Evolutionary conservation across 2,888 invertebrate species (phyloP).

Genomic region (Cryptocheilus praepositus): DNA sequence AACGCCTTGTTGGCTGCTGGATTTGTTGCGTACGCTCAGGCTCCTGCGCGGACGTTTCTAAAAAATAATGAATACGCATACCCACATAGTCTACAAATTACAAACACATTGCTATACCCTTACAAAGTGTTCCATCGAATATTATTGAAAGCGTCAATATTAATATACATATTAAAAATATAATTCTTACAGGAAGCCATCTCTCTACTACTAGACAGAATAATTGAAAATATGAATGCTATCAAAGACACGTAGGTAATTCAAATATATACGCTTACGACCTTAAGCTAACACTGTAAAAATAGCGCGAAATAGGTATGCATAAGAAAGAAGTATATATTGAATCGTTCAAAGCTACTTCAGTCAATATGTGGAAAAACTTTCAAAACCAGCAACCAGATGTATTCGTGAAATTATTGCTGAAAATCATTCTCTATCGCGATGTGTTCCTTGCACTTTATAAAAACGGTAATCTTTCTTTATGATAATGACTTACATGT

Average conservation of each 20-base stretch:
- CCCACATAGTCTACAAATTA: conserved; percentile 50
- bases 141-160: not conserved
- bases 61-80: conserved; percentile 72
- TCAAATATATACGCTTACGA: not conserved
- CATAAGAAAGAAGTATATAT: too few relatives aligned
- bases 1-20: conserved; percentile 77
- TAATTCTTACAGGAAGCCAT: not conserved
- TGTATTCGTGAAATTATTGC: conserved; percentile 17
- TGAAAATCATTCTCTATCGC: not conserved
- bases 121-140: not conserved
- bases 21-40: conserved; percentile 78
- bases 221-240: too few relatives aligned
- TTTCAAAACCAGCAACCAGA: conserved; percentile 46
- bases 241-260: conserved; percentile 1
- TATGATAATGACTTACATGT: not conserved
- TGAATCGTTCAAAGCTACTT: too few relatives aligned
- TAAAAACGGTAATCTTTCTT: not conserved
- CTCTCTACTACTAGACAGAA: too few relatives aligned
- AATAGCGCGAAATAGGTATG: too few relatives aligned
- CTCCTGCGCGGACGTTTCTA: conserved; percentile 77
- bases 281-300: not conserved
- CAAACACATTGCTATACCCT: conserved; percentile 5
- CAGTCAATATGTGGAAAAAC: conserved; percentile 10
- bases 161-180: conserved; percentile 5
- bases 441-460: not conserved